Evolutionary conservation across 2,888 invertebrate species (phyloP).

Genomic region (Caenorhabditis sp.): DNA sequence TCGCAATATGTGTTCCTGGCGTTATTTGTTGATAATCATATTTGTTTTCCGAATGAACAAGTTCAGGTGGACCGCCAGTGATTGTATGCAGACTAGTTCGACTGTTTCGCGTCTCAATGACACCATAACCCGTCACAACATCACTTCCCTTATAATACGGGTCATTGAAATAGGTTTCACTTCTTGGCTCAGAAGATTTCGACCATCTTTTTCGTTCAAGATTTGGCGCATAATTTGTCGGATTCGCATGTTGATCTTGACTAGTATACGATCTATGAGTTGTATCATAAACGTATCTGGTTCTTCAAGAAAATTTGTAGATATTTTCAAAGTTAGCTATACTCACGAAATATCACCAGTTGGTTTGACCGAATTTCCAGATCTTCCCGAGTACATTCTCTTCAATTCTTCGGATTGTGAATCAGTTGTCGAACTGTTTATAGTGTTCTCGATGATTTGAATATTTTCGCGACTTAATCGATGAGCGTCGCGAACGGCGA

Average conservation of each 20-base stretch:
- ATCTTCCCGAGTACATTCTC: slow-evolving; percentile 39
- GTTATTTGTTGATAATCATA: slow-evolving; percentile 33
- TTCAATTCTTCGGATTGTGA: slow-evolving; percentile 34
- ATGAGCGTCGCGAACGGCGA: slow-evolving; percentile 38
- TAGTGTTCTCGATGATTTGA: slow-evolving; percentile 23
- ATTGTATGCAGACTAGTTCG: slow-evolving; percentile 33
- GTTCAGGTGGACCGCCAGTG: slow-evolving; percentile 27
- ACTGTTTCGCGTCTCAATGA: slow-evolving; percentile 28
- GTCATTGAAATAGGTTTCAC: slow-evolving; percentile 37
- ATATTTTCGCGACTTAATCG: slow-evolving; percentile 38
- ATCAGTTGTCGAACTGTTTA: slow-evolving; percentile 31
- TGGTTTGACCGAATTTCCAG: slow-evolving; percentile 28
- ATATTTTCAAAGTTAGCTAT: not conserved
- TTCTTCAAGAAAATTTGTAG: slow-evolving; percentile 9
- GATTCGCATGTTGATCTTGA: slow-evolving; percentile 23
- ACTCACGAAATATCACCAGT: slow-evolving; percentile 36
- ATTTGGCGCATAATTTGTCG: slow-evolving; percentile 14
- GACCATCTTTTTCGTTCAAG: slow-evolving; percentile 34
- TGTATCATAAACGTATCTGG: slow-evolving; percentile 38
- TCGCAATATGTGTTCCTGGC: slow-evolving; percentile 6
- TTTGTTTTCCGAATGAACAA: slow-evolving; percentile 43
- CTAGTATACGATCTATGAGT: slow-evolving; percentile 30
- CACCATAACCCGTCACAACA: slow-evolving; percentile 26
- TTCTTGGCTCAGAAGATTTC: slow-evolving; percentile 34
- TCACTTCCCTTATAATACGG: slow-evolving; percentile 33